Evolutionary conservation across 2,113 vertebrate species (phyloP).

Genomic region (Dolichotis patagonum): DNA sequence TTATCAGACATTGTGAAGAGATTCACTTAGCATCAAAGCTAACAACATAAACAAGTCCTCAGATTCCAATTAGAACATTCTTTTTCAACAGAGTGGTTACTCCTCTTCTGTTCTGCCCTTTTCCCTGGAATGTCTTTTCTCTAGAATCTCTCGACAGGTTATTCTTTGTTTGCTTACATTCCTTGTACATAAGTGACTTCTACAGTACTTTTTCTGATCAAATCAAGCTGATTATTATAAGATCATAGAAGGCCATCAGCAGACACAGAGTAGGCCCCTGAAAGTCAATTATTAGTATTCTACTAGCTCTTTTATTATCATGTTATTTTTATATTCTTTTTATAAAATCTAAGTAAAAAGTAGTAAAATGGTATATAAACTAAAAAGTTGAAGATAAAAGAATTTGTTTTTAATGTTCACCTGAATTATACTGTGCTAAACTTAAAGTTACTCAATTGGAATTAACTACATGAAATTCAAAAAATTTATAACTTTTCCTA

Average conservation of each 20-base stretch:
- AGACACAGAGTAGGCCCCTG: neutral
- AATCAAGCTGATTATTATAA: slow-evolving; percentile 41
- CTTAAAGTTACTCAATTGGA: slow-evolving; percentile 55
- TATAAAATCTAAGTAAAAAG: slow-evolving; percentile 52
- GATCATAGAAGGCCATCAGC: neutral
- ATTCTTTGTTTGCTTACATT: slow-evolving; percentile 37
- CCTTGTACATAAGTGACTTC: neutral
- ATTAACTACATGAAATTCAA: slow-evolving; percentile 24
- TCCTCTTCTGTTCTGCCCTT: slow-evolving; percentile 42
- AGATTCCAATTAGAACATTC: slow-evolving; percentile 16
- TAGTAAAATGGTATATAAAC: slow-evolving; percentile 29
- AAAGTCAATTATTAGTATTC: slow-evolving; percentile 35
- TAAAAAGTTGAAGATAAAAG: neutral
- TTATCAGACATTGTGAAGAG: neutral
- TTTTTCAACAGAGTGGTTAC: slow-evolving; percentile 37
- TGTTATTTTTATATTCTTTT: neutral
- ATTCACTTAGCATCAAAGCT: slow-evolving; percentile 4
- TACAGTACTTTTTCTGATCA: slow-evolving; percentile 37
- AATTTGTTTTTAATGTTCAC: slow-evolving; percentile 32
- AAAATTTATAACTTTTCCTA: neutral
- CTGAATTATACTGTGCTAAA: slow-evolving; percentile 17
- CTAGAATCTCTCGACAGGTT: slow-evolving; percentile 27
- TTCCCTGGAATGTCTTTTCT: neutral
- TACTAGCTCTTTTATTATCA: neutral
- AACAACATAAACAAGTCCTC: neutral